Evolutionary conservation across 2,888 invertebrate genomes (phyloP).

Genomic region (Auanema sp.): DNA sequence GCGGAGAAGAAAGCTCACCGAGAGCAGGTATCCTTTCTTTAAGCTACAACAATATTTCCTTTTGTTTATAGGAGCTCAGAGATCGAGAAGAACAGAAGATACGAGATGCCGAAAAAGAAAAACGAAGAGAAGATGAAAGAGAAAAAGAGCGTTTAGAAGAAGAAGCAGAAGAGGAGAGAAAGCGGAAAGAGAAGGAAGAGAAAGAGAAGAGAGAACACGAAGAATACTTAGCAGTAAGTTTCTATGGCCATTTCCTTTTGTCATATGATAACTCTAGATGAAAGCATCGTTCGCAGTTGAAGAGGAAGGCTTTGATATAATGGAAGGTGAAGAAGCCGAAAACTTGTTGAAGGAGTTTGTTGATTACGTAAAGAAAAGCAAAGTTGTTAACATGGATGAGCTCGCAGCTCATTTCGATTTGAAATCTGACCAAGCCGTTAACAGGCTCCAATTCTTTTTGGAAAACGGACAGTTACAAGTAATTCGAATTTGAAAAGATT

Average conservation of each 20-base stretch:
- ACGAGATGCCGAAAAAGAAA: conserved; percentile 52
- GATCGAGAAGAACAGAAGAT: conserved; percentile 60
- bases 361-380: conserved; percentile 55
- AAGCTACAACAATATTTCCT: not conserved
- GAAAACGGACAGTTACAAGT: conserved; percentile 72
- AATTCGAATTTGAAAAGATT: not conserved
- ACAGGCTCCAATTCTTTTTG: conserved; percentile 81
- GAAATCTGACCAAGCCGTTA: conserved; percentile 66
- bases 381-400: conserved; percentile 63
- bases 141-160: conserved; percentile 42
- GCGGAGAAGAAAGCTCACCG: conserved; percentile 57
- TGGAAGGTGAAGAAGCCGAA: conserved; percentile 57
- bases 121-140: conserved; percentile 49
- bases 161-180: conserved; percentile 45
- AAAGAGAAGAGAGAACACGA: conserved; percentile 57
- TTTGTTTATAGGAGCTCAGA: conserved; percentile 42
- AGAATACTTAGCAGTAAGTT: conserved; percentile 57
- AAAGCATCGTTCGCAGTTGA: conserved; percentile 60
- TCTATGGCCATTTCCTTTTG: not conserved
- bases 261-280: conserved; percentile 36
- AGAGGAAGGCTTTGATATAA: conserved; percentile 59
- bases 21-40: conserved; percentile 44
- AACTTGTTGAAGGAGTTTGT: conserved; percentile 58
- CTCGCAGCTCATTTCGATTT: conserved; percentile 58
- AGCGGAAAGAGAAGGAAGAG: conserved; percentile 55